These are phyloP conservation scores for Neopipo cinnamomea DNA, from an alignment of 2,113 vertebrate genomes.

Conservation along the genomic window DNA sequence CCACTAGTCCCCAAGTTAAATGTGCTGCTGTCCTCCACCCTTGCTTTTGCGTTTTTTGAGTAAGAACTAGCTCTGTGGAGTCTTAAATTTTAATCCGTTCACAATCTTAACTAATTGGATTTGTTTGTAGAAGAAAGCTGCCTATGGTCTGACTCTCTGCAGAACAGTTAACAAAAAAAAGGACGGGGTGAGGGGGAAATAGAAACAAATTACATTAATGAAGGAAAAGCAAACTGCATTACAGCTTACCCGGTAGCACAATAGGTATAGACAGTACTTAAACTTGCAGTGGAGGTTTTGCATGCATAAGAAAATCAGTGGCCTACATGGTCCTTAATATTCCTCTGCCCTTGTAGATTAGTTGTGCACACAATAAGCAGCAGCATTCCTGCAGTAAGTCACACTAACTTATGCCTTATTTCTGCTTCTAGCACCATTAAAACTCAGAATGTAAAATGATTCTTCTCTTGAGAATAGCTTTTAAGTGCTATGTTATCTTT, in stretches of 20 bases:
- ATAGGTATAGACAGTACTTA: background rate
- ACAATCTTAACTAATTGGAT: slow-evolving; percentile 33
- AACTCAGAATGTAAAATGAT: background rate
- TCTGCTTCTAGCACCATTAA: background rate
- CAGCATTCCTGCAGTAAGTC: background rate
- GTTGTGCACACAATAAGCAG: background rate
- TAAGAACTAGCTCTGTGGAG: background rate
- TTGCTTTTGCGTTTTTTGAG: background rate
- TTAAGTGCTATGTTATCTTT: background rate
- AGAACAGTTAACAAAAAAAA: background rate
- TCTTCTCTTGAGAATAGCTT: background rate
- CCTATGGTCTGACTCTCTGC: slow-evolving; percentile 4
- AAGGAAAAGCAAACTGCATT: background rate
- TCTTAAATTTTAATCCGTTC: slow-evolving; percentile 2
- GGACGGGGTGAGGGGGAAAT: fast-evolving
- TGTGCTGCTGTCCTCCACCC: background rate
- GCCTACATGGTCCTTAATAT: background rate
- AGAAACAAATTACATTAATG: background rate
- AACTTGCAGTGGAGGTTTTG: background rate
- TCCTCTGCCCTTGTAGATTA: background rate
- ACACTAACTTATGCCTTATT: background rate
- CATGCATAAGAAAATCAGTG: background rate
- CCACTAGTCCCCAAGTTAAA: background rate
- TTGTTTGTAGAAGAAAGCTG: slow-evolving; percentile 11
- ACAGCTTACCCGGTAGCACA: background rate